These are phyloP conservation scores for Panurus biarmicus DNA, from an alignment of 2,113 vertebrate genomes.

Conservation along the genomic window DNA sequence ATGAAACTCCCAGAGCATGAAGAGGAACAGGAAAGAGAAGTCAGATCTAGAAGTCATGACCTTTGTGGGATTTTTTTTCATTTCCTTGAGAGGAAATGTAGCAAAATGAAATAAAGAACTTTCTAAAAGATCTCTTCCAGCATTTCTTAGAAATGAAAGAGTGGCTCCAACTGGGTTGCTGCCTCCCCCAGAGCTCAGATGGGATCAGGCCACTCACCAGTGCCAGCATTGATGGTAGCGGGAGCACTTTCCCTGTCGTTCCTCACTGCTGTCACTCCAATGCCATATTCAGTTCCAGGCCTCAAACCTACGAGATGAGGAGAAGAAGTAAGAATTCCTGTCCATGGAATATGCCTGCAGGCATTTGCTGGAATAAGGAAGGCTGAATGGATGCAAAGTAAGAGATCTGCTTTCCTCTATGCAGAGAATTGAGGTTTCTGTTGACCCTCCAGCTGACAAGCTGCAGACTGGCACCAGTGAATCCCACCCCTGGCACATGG, in stretches of 20 bases:
- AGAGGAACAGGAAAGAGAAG: neutral
- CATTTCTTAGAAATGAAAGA: neutral
- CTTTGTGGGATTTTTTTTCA: neutral
- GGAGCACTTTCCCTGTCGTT: constrained; percentile 87
- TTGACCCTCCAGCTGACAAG: neutral
- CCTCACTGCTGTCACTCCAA: constrained; percentile 93
- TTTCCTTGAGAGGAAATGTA: too few species aligned
- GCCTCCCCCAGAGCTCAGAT: neutral
- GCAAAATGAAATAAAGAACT: neutral
- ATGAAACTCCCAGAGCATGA: neutral
- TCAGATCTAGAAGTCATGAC: neutral
- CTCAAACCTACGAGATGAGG: constrained; percentile 75
- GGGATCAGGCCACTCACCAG: constrained; percentile 73
- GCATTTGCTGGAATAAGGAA: neutral
- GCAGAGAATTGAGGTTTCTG: neutral
- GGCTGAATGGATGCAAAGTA: neutral
- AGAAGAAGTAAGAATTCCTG: neutral
- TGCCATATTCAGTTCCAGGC: constrained; percentile 93
- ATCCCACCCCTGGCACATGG: neutral
- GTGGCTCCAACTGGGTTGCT: neutral
- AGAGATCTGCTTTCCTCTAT: neutral
- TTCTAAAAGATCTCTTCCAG: neutral
- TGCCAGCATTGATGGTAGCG: constrained; percentile 90
- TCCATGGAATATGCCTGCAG: neutral
- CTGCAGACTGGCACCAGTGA: neutral